These are phyloP conservation scores for Thysanoteuthis rhombus DNA, from an alignment of 2,888 invertebrate species.

Conservation along the genomic window DNA sequence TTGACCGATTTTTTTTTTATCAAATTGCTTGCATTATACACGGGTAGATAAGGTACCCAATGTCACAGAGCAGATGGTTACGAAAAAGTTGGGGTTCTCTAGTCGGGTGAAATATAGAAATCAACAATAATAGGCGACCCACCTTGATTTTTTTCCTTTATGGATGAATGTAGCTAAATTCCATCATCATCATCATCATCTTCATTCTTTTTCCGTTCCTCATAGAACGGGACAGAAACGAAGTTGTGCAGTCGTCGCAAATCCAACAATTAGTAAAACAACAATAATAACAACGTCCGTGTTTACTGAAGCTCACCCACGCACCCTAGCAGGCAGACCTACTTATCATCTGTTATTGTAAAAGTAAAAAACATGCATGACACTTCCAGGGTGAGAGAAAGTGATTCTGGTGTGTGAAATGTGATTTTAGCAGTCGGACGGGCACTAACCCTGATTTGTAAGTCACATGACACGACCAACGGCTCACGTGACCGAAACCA, in stretches of 20 bases:
- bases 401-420: background rate
- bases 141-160: background rate
- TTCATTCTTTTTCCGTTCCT: too few species aligned
- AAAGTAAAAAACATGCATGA: background rate
- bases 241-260: background rate
- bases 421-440: background rate
- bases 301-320: too few species aligned
- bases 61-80: background rate
- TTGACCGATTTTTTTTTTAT: too few species aligned
- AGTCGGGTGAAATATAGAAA: too few species aligned
- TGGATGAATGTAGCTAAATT: background rate
- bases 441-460: background rate
- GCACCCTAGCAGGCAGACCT: background rate
- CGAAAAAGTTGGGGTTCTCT: background rate
- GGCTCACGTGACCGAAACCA: conserved; percentile 12
- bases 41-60: too few species aligned
- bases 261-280: background rate
- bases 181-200: background rate
- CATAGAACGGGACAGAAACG: background rate
- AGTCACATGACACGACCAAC: background rate
- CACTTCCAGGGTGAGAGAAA: background rate
- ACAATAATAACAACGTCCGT: too few species aligned
- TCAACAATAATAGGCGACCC: background rate
- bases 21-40: too few species aligned
- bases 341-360: background rate